Percentiles rank a stretch among this genome's conserved stretches.
Evolutionary conservation across 2,888 invertebrate genomes (phyloP).

Genomic region (Drosophila prolongata): DNA sequence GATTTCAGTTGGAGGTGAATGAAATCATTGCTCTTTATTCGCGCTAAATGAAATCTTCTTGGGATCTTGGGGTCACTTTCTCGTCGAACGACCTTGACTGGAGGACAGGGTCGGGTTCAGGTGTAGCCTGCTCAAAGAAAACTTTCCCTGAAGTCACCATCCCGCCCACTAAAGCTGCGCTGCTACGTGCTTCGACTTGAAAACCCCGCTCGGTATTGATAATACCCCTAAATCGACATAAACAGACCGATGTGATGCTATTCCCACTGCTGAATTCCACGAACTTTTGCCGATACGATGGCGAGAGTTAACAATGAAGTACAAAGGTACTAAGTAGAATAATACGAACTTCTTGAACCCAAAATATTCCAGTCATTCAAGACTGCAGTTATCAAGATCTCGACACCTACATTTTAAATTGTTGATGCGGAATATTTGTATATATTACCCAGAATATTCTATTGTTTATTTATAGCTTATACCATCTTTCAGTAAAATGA

Average conservation of each 20-base stretch:
- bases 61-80: constrained; percentile 53
- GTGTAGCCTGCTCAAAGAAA: constrained; percentile 13
- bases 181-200: constrained; percentile 50
- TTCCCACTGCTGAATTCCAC: constrained; percentile 53
- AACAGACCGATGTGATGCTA: constrained; percentile 14
- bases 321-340: not conserved
- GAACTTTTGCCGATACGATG: constrained; percentile 40
- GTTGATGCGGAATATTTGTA: too few relatives aligned
- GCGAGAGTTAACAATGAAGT: constrained; percentile 28
- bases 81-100: constrained; percentile 14
- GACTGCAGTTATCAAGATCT: not conserved
- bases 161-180: not conserved
- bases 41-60: constrained; percentile 44
- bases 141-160: not conserved
- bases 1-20: constrained; percentile 22
- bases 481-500: too few relatives aligned
- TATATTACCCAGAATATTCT: too few relatives aligned
- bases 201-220: constrained; percentile 34
- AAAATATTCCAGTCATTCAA: not conserved
- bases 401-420: too few relatives aligned
- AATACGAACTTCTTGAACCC: not conserved
- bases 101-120: constrained; percentile 28
- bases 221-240: constrained; percentile 31
- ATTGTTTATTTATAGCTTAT: too few relatives aligned
- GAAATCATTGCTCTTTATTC: constrained; percentile 41